Percentiles rank a stretch among this genome's conserved stretches.
Evolutionary conservation across 1,140 invertebrate genomes (phyloP).

Genomic region (Triops cancriformis): DNA sequence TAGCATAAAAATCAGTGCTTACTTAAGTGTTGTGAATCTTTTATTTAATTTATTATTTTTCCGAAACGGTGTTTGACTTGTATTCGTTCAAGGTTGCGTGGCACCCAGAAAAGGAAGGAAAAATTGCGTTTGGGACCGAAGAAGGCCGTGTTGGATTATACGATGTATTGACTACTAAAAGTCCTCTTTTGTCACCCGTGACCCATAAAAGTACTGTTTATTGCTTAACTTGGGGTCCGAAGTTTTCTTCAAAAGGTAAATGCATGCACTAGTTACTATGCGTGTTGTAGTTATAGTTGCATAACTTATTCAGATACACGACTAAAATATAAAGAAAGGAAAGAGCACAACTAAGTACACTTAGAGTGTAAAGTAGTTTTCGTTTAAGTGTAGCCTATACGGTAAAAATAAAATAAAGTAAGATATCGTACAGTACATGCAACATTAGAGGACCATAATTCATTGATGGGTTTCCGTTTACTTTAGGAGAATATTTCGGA

Average conservation of each 20-base stretch:
- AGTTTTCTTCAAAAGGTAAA: not conserved
- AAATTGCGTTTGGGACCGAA: constrained; percentile 62
- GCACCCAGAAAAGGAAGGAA: constrained; percentile 64
- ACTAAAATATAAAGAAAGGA: no score
- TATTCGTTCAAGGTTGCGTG: constrained; percentile 49
- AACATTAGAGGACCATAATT: not conserved
- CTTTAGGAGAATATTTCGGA: not conserved
- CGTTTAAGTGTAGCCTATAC: no score
- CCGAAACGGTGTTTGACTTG: constrained; percentile 16
- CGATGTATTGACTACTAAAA: constrained; percentile 40
- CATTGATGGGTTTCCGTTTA: not conserved
- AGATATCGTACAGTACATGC: no score
- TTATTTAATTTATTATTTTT: not conserved
- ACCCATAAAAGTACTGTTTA: constrained; percentile 17
- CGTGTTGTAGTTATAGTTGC: no score
- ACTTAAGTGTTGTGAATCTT: no score
- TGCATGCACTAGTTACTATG: no score
- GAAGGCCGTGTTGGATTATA: constrained; percentile 56
- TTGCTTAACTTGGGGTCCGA: not conserved
- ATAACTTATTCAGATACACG: no score
- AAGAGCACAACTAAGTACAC: no score
- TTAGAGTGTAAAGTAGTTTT: no score
- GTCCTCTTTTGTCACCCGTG: constrained; percentile 24
- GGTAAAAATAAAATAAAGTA: no score
- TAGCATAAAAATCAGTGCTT: no score